Conservation (phyloP, 2,888 invertebrate genomes). For the Pseudeuparius sepicola region DNA sequence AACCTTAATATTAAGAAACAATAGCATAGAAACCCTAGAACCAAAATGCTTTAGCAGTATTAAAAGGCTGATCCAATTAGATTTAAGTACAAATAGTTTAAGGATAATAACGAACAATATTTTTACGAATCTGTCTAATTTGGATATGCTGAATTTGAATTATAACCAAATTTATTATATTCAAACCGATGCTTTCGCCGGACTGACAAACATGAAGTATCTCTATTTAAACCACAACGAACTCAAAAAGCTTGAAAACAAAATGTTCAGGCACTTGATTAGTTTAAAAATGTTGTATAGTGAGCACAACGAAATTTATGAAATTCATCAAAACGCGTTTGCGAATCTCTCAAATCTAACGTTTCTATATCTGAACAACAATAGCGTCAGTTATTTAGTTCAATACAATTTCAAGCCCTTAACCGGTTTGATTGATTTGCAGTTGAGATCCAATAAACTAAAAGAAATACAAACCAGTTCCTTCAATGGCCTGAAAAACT, state of each 20-base stretch:
- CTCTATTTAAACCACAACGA: constrained; percentile 38
- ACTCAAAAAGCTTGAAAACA: constrained; percentile 34
- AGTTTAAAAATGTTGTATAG: constrained; percentile 37
- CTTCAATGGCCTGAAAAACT: constrained; percentile 36
- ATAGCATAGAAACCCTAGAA: constrained; percentile 35
- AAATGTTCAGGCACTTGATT: constrained; percentile 34
- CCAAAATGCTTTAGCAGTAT: constrained; percentile 35
- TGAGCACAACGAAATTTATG: constrained; percentile 36
- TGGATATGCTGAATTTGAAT: constrained; percentile 36
- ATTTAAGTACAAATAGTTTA: constrained; percentile 32
- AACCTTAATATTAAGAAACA: constrained; percentile 34
- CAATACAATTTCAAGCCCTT: constrained; percentile 36
- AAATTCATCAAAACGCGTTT: constrained; percentile 37
- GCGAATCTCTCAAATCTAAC: constrained; percentile 33
- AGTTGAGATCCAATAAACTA: constrained; percentile 35
- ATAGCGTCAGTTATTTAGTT: constrained; percentile 33
- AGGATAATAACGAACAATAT: constrained; percentile 32
- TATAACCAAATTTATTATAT: constrained; percentile 34
- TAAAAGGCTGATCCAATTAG: constrained; percentile 32
- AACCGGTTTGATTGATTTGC: constrained; percentile 33
- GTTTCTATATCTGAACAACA: constrained; percentile 36
- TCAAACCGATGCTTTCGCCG: constrained; percentile 36
- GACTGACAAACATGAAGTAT: constrained; percentile 34
- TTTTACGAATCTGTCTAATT: constrained; percentile 35
- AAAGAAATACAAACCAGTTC: constrained; percentile 34